Percentiles rank a stretch among this genome's conserved stretches.
phyloP scores from a whole-genome alignment of 2,888 invertebrate genomes.

The Thera obeliscata region DNA sequence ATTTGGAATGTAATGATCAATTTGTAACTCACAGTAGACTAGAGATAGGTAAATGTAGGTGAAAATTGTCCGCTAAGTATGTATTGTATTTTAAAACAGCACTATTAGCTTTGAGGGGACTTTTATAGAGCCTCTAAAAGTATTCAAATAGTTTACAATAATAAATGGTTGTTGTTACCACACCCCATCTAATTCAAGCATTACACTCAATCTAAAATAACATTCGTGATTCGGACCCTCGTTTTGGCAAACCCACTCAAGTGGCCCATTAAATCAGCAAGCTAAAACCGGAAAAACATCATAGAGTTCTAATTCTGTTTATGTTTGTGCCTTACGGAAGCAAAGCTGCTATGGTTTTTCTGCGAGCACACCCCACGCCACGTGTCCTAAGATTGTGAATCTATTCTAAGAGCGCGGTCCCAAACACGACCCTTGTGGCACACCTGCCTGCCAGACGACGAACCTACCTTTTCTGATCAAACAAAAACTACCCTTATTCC shows the following conservation, averaged over 20 bases:
- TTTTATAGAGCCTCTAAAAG: background rate
- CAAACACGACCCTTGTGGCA: slow-evolving; percentile 73
- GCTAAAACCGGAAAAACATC: slow-evolving; percentile 81
- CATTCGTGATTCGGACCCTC: slow-evolving; percentile 46
- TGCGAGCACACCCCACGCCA: slow-evolving; percentile 74
- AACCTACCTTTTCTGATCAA: slow-evolving; percentile 32
- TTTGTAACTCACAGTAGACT: too few species aligned
- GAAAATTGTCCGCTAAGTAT: too few species aligned
- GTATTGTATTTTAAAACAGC: background rate
- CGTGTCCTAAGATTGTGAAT: slow-evolving; percentile 78
- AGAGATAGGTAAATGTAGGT: too few species aligned
- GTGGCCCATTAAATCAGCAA: slow-evolving; percentile 65
- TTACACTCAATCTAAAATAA: slow-evolving; percentile 43
- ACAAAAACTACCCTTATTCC: slow-evolving; percentile 52
- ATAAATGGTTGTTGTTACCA: slow-evolving; percentile 34
- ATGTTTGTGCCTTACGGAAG: slow-evolving; percentile 79
- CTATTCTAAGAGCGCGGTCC: slow-evolving; percentile 76
- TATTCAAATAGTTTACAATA: slow-evolving; percentile 28
- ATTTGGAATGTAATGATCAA: too few species aligned
- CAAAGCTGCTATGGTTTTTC: slow-evolving; percentile 78
- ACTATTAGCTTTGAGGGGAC: background rate
- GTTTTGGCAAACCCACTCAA: slow-evolving; percentile 71
- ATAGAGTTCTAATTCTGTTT: slow-evolving; percentile 80
- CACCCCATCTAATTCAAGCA: slow-evolving; percentile 43
- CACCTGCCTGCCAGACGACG: slow-evolving; percentile 71